Evolutionary conservation across 2,888 invertebrate genomes (phyloP).

Genomic region (Chloromyia formosa): DNA sequence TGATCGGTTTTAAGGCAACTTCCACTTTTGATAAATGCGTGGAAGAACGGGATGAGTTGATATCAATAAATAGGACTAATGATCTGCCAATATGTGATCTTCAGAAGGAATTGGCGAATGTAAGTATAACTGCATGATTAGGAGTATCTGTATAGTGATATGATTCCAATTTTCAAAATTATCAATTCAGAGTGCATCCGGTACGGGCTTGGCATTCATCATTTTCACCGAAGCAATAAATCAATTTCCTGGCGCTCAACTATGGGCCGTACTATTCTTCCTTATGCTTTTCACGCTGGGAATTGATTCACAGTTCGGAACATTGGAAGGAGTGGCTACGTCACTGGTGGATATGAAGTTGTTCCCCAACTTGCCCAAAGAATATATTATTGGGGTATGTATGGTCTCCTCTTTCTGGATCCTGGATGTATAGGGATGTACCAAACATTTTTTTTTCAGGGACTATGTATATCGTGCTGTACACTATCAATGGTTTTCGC

Average conservation of each 20-base stretch:
- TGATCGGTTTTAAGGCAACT: constrained; percentile 87
- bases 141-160: neutral
- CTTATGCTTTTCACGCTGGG: constrained; percentile 96
- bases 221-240: constrained; percentile 98
- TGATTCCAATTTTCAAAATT: neutral
- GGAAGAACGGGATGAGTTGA: constrained; percentile 64
- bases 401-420: too few relatives aligned
- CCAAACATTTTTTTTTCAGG: constrained; percentile 53
- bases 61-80: constrained; percentile 71
- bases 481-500: constrained; percentile 89
- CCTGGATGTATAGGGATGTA: neutral
- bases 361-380: constrained; percentile 90
- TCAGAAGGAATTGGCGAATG: constrained; percentile 87
- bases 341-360: constrained; percentile 95
- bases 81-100: constrained; percentile 80
- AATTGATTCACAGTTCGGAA: constrained; percentile 96
- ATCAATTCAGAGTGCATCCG: constrained; percentile 87
- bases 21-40: constrained; percentile 62
- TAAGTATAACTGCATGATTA: constrained; percentile 68
- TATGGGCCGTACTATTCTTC: constrained; percentile 97
- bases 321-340: constrained; percentile 93
- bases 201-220: constrained; percentile 95
- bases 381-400: constrained; percentile 79
- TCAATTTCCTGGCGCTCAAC: constrained; percentile 94
- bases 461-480: constrained; percentile 82